These are phyloP conservation scores for Oxystoma pomonae DNA, from an alignment of 2,888 invertebrate species.

Conservation along the genomic window DNA sequence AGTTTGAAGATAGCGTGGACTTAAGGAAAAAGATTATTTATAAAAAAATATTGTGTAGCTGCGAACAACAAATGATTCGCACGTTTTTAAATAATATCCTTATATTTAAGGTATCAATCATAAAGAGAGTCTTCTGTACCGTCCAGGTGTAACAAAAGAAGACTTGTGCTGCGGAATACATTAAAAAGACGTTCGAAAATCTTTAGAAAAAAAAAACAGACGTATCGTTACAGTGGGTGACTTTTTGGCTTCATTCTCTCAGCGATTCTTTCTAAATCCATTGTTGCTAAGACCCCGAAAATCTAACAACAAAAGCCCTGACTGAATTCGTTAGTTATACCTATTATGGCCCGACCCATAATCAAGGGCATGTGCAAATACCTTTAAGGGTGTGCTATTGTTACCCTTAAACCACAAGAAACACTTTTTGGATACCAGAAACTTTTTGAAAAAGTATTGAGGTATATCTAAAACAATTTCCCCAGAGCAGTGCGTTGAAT, in stretches of 20 bases:
- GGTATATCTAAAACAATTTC: too few species aligned
- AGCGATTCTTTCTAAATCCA: constrained; percentile 10
- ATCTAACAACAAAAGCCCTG: constrained; percentile 19
- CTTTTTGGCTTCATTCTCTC: constrained; percentile 13
- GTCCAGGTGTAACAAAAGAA: neutral
- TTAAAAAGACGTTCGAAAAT: constrained; percentile 19
- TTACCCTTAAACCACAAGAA: constrained; percentile 23
- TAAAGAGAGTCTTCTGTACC: too few species aligned
- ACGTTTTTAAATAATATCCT: too few species aligned
- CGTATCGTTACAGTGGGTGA: constrained; percentile 23
- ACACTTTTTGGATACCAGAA: too few species aligned
- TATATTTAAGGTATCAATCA: too few species aligned
- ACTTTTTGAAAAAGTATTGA: too few species aligned
- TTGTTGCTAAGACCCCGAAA: constrained; percentile 23
- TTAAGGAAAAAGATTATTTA: too few species aligned
- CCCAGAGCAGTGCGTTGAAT: too few species aligned
- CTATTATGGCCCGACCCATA: constrained; percentile 24
- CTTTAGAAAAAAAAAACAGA: constrained; percentile 15
- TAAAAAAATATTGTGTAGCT: too few species aligned
- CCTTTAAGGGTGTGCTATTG: constrained; percentile 15
- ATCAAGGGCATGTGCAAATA: constrained; percentile 27
- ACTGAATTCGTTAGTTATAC: constrained; percentile 27
- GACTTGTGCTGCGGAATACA: constrained; percentile 1
- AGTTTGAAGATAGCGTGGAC: too few species aligned
- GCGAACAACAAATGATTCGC: too few species aligned